phyloP scores from a whole-genome alignment of 2,888 invertebrate genomes.

The Tipula confusa region DNA sequence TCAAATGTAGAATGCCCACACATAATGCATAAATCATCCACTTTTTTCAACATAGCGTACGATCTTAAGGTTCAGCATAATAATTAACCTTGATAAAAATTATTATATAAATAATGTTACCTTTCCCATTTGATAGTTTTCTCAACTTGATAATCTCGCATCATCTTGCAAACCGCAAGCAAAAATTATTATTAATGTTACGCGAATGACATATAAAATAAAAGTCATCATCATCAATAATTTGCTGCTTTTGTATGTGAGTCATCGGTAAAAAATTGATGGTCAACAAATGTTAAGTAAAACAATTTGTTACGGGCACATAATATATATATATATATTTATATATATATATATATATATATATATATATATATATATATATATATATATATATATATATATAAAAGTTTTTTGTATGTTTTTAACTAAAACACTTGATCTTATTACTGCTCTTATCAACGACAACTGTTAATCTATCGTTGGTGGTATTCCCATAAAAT shows the following conservation, averaged over 20 bases:
- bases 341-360: no score
- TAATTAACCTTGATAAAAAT: background rate
- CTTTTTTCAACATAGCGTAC: background rate
- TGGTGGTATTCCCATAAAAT: no score
- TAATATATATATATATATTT: no score
- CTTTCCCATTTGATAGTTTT: background rate
- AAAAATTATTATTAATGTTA: background rate
- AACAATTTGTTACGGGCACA: no score
- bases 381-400: no score
- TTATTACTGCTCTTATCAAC: no score
- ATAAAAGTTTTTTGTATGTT: no score
- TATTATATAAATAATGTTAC: background rate
- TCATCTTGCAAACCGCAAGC: background rate
- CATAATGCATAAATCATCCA: background rate
- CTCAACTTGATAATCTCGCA: background rate
- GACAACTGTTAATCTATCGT: no score
- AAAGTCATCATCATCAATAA: background rate
- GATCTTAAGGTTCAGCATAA: background rate
- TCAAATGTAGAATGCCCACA: background rate
- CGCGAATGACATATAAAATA: background rate
- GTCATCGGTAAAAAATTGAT: background rate
- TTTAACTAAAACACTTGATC: no score
- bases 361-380: no score
- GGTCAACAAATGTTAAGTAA: no score
- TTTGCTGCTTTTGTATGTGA: background rate